These are phyloP conservation scores for Orientallactaga sibirica DNA, from an alignment of 2,797 vertebrate species.

Conservation along the genomic window DNA sequence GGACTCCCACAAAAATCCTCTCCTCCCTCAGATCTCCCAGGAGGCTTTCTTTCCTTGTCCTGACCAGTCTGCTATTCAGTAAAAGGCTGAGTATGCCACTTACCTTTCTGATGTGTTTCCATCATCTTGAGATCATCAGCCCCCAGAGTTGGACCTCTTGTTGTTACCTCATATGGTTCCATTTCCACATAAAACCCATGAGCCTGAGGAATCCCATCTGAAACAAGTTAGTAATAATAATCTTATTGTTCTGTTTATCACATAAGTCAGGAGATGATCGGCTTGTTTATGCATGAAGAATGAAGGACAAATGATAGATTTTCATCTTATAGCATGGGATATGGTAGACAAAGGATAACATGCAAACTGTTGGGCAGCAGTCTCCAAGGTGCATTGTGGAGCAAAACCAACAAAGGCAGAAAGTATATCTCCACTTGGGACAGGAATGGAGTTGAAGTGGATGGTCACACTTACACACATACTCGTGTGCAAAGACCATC, in stretches of 20 bases:
- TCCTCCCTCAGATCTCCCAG: not conserved
- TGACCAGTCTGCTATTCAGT: not conserved
- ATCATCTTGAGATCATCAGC: not conserved
- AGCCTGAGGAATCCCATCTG: not conserved
- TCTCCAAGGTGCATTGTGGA: not conserved
- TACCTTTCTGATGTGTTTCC: not conserved
- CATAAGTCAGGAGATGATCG: not conserved
- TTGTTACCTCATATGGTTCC: not conserved
- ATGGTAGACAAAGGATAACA: not conserved
- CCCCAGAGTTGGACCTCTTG: not conserved
- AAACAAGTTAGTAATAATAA: not conserved
- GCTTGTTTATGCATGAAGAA: not conserved
- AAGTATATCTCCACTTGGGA: not conserved
- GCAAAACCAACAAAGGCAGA: not conserved
- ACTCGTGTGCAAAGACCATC: not conserved
- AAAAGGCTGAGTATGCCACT: not conserved
- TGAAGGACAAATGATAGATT: not conserved
- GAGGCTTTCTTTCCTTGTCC: not conserved
- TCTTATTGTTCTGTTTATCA: not conserved
- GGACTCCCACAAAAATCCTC: not conserved
- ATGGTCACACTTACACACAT: not conserved
- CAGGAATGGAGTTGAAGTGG: constrained; percentile 13
- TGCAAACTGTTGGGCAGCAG: not conserved
- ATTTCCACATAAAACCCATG: not conserved
- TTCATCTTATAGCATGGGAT: not conserved